Evolutionary conservation across 1,140 invertebrate species (phyloP), one percentile per base, ranked within the genome.

Genomic region (Drosophila carrolli): DNA sequence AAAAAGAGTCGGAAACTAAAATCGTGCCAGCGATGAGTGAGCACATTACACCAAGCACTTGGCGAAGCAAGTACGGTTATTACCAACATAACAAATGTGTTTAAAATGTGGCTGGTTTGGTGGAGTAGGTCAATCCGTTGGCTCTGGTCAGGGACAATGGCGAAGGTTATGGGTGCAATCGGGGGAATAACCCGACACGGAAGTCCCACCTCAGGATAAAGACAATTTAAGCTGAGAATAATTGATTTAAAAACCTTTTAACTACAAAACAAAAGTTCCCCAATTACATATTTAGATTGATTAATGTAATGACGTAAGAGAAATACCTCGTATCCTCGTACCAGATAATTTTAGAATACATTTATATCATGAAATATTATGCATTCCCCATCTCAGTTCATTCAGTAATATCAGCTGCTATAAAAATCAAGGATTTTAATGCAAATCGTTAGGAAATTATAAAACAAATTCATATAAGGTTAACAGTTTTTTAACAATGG

Each of bases 11-110:
- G 77, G 57, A 61, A 77, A 78, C 62, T 63, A 76, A 82, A 76
- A 84, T 76, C 75, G 79, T 77, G 83, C 79, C 76, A 88, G 58
- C 76, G 76, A 88, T 88, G 83, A 88, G 83, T 89, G 83, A 68
- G 84, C 83, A 89, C 80, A 88, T 88, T 89, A 83, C 83, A 86
- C 61, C 65, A 44, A 48, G 67, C 61, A 86, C 73, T 75, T 75
- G 84, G 82, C 76, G 51, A 66, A 71, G 76, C 79, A 48, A 76
- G 58, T 76, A 27, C 55, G 76, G 58, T 63, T 60, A 61, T 62
- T 54, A 55, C 62, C 46, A 63, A 56, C 56, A 57, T 72, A 70
- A 79, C 66, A 66, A 68, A 67, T 74, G 44, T 51, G 75, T 72
- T 68, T 86, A 71, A 78, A 76, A 73, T 76, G 61, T 59, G 72